Conservation (phyloP, 2,797 vertebrate genomes). For the Anguilla pacifica region DNA sequence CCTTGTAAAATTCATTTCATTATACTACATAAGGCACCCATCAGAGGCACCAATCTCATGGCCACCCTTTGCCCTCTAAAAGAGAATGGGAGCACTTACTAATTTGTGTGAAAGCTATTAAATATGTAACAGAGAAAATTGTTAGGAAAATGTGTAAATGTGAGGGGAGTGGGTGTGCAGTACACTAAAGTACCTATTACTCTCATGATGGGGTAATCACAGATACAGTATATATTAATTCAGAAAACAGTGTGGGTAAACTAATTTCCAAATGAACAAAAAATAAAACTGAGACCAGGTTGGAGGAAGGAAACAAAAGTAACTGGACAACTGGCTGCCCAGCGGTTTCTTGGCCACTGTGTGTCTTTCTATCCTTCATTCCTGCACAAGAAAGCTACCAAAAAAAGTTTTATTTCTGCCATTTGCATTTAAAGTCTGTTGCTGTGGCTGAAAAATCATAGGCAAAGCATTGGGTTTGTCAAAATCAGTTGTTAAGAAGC, state of each 20-base stretch:
- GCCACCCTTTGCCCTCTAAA: constrained; percentile 23
- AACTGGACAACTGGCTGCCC: background rate
- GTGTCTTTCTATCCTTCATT: no score
- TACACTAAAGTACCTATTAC: constrained; percentile 55
- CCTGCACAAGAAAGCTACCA: no score
- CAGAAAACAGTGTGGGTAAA: constrained; percentile 47
- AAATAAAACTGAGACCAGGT: constrained; percentile 12
- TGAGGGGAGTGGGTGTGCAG: constrained; percentile 48
- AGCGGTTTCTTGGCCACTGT: background rate
- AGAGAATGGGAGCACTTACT: constrained; percentile 3
- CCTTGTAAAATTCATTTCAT: constrained; percentile 32
- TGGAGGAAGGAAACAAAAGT: background rate
- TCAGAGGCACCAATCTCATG: background rate
- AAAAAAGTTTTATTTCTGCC: no score
- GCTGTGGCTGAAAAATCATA: no score
- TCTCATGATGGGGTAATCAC: constrained; percentile 49
- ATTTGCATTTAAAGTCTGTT: no score
- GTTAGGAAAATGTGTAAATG: constrained; percentile 30
- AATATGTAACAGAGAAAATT: background rate
- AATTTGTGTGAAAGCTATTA: background rate
- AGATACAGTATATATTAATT: constrained; percentile 53
- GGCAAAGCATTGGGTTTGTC: no score
- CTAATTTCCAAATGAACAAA: constrained; percentile 30
- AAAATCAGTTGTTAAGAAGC: no score
- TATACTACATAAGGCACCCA: constrained; percentile 2